These are phyloP conservation scores for Dascillus cervinus DNA, from an alignment of 2,888 invertebrate genomes.

Conservation along the genomic window DNA sequence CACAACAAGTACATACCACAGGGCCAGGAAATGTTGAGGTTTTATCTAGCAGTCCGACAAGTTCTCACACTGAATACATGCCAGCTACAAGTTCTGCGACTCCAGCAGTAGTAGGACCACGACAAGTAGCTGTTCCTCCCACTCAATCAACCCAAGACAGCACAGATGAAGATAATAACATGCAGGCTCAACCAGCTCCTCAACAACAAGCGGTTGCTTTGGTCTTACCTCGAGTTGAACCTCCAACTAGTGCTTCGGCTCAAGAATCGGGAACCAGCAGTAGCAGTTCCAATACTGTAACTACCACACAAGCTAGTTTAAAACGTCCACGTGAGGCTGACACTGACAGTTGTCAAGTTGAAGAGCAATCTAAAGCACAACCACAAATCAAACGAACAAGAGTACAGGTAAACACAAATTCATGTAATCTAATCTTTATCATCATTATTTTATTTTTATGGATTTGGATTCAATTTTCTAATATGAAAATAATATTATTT, in stretches of 20 bases:
- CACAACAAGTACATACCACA: constrained; percentile 54
- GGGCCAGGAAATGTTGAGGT: constrained; percentile 44
- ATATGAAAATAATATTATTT: too few species aligned
- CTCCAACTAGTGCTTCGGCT: constrained; percentile 45
- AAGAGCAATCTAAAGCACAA: constrained; percentile 41
- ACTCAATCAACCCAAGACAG: constrained; percentile 49
- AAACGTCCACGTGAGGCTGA: constrained; percentile 55
- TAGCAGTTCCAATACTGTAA: constrained; percentile 59
- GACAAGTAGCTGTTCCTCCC: constrained; percentile 62
- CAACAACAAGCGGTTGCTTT: constrained; percentile 61
- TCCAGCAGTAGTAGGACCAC: constrained; percentile 45
- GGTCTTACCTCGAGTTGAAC: constrained; percentile 63
- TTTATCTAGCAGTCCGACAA: constrained; percentile 62
- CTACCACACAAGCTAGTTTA: constrained; percentile 56
- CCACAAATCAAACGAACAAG: constrained; percentile 46
- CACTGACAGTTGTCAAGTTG: constrained; percentile 45
- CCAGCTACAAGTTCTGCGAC: constrained; percentile 71
- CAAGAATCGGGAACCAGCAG: constrained; percentile 35
- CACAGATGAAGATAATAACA: constrained; percentile 43
- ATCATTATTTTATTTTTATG: too few species aligned
- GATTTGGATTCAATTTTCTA: too few species aligned
- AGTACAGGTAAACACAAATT: constrained; percentile 41
- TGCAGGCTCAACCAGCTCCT: constrained; percentile 32
- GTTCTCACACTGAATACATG: constrained; percentile 75
- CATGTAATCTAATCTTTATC: not conserved